phyloP scores from a whole-genome alignment of 2,888 invertebrate genomes.

The Eueremaeus valkanovi region DNA sequence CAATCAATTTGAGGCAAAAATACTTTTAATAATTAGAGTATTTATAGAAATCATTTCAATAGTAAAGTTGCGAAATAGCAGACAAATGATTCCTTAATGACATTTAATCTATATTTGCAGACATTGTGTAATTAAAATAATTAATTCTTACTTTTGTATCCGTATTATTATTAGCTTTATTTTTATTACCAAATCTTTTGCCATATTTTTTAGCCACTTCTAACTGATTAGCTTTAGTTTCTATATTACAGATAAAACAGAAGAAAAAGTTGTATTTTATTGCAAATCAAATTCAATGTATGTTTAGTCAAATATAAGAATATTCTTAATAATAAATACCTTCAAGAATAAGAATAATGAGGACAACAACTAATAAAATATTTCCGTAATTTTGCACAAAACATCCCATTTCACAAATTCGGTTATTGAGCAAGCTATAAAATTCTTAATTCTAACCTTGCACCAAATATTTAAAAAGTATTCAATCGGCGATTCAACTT shows the following conservation, averaged over 20 bases:
- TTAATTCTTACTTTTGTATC: conserved; percentile 20
- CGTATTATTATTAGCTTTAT: neutral
- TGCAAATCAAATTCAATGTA: too few species aligned
- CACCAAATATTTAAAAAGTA: neutral
- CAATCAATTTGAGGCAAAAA: too few species aligned
- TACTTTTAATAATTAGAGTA: neutral
- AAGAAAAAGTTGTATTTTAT: neutral
- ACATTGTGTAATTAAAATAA: too few species aligned
- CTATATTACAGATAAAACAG: neutral
- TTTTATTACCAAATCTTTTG: conserved; percentile 33
- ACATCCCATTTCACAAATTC: conserved; percentile 17
- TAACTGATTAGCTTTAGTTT: conserved; percentile 12
- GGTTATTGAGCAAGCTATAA: neutral
- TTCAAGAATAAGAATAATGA: neutral
- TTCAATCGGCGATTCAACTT: neutral
- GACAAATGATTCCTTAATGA: too few species aligned
- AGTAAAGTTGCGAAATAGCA: too few species aligned
- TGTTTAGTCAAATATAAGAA: neutral
- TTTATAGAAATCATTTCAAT: too few species aligned
- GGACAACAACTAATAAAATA: neutral
- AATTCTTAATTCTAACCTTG: neutral
- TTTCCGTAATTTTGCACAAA: neutral
- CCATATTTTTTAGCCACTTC: conserved; percentile 33
- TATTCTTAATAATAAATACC: neutral
- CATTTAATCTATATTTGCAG: too few species aligned